These are phyloP conservation scores for Diploscapter pachys DNA, from an alignment of 1,140 invertebrate genomes.

Conservation along the genomic window DNA sequence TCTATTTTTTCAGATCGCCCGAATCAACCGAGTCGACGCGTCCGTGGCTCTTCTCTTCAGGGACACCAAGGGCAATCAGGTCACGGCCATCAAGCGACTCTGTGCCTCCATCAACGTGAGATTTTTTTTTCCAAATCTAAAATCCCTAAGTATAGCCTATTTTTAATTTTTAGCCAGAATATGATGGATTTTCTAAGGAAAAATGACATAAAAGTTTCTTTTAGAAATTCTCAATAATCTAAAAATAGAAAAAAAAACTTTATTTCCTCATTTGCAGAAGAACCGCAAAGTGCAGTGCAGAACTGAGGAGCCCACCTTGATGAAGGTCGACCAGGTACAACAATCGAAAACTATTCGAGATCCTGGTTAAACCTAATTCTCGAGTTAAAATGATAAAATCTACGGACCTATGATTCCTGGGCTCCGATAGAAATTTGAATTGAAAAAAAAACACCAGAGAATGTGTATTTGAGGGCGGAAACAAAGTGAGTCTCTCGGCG, in stretches of 20 bases:
- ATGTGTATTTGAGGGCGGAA: neutral
- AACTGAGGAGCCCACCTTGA: no score
- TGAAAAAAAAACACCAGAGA: slow-evolving; percentile 8
- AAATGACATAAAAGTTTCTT: no score
- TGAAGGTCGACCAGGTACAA: no score
- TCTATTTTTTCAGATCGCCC: slow-evolving; percentile 45
- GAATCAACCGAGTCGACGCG: slow-evolving; percentile 49
- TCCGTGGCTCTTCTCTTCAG: slow-evolving; percentile 46
- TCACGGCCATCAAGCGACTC: slow-evolving; percentile 49
- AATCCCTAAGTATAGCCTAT: neutral
- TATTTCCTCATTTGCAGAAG: no score
- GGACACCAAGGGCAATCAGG: slow-evolving; percentile 43
- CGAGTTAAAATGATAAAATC: neutral
- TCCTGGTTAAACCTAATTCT: neutral
- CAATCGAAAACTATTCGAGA: no score
- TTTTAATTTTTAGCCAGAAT: no score
- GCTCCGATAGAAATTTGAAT: neutral
- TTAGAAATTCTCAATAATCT: no score
- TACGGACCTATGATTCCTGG: neutral
- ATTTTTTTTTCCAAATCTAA: neutral
- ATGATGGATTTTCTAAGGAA: no score
- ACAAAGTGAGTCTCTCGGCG: neutral
- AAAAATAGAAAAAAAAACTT: no score
- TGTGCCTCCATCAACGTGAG: slow-evolving; percentile 15
- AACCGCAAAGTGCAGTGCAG: no score